A percentile compares a stretch with the other conserved stretches of the same genome.
Evolutionary conservation across 2,888 invertebrate species (phyloP).

Genomic region (Ditula angustiorana): DNA sequence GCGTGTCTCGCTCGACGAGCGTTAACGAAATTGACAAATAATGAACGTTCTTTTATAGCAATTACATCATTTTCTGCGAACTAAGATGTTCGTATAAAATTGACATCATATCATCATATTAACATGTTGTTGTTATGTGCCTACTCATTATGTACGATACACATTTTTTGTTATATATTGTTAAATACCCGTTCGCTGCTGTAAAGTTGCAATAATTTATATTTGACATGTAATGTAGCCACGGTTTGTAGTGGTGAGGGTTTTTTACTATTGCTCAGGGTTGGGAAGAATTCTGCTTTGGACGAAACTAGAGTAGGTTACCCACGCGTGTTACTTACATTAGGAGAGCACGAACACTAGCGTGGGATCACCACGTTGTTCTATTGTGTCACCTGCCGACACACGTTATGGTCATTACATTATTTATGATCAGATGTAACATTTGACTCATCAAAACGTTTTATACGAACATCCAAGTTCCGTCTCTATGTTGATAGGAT

Average conservation of each 20-base stretch:
- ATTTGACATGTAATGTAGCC: neutral
- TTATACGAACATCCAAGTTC: conserved; percentile 6
- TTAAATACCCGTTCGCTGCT: neutral
- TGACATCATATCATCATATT: conserved; percentile 37
- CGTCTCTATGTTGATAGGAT: conserved; percentile 45
- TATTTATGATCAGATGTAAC: conserved; percentile 24
- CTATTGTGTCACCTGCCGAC: conserved; percentile 58
- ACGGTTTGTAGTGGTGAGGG: conserved; percentile 1
- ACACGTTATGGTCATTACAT: conserved; percentile 38
- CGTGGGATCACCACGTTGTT: conserved; percentile 61
- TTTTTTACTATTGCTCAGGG: conserved; percentile 4
- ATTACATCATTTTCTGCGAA: conserved; percentile 71
- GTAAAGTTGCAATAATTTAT: neutral
- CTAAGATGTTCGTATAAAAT: conserved; percentile 44
- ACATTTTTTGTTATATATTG: conserved; percentile 16
- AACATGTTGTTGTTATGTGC: conserved; percentile 37
- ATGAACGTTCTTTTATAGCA: conserved; percentile 59
- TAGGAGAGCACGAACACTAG: conserved; percentile 55
- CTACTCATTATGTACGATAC: conserved; percentile 17
- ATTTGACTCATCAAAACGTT: conserved; percentile 24
- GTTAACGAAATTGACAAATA: conserved; percentile 75
- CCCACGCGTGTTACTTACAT: conserved; percentile 56
- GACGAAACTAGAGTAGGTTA: conserved; percentile 54
- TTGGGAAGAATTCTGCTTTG: conserved; percentile 51
- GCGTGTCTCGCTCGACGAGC: conserved; percentile 55